phyloP scores from a whole-genome alignment of 2,888 invertebrate genomes.

The Podabrus alpinus region DNA sequence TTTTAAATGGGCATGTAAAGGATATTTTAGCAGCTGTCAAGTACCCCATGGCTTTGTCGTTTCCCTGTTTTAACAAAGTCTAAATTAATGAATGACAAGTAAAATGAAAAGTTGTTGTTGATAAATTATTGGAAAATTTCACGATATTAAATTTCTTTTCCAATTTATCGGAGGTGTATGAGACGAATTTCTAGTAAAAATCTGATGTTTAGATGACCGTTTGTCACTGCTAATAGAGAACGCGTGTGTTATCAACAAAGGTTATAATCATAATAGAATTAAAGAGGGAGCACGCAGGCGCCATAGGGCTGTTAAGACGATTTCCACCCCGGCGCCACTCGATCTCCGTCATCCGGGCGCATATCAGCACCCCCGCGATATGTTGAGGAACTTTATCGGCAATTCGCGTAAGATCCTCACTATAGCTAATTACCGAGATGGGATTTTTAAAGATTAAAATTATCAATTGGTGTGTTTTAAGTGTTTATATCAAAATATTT shows the following conservation, averaged over 20 bases:
- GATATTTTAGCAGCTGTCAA: slow-evolving; percentile 4
- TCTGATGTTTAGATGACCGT: slow-evolving; percentile 14
- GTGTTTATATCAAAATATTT: not conserved
- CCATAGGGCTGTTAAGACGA: slow-evolving; percentile 41
- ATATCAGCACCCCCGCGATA: slow-evolving; percentile 37
- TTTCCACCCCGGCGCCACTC: slow-evolving; percentile 49
- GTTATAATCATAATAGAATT: slow-evolving; percentile 50
- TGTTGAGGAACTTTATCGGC: slow-evolving; percentile 38
- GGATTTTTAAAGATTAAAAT: not conserved
- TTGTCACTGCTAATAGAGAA: slow-evolving; percentile 28
- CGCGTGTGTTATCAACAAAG: slow-evolving; percentile 47
- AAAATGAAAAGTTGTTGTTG: slow-evolving; percentile 2
- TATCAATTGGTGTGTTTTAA: not conserved
- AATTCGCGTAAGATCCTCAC: slow-evolving; percentile 42
- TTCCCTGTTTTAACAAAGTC: not conserved
- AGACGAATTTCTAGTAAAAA: not conserved
- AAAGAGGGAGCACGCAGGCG: slow-evolving; percentile 47
- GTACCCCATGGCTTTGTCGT: slow-evolving; percentile 2
- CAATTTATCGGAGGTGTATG: not conserved
- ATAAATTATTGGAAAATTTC: not conserved
- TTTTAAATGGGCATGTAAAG: slow-evolving; percentile 3
- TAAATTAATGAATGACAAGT: slow-evolving; percentile 1
- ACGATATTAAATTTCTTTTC: not conserved
- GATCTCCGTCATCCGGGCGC: slow-evolving; percentile 41
- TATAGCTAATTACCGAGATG: slow-evolving; percentile 12